Evolutionary conservation across 2,888 invertebrate genomes (phyloP).

Genomic region (Hirtodrosophila confusa): DNA sequence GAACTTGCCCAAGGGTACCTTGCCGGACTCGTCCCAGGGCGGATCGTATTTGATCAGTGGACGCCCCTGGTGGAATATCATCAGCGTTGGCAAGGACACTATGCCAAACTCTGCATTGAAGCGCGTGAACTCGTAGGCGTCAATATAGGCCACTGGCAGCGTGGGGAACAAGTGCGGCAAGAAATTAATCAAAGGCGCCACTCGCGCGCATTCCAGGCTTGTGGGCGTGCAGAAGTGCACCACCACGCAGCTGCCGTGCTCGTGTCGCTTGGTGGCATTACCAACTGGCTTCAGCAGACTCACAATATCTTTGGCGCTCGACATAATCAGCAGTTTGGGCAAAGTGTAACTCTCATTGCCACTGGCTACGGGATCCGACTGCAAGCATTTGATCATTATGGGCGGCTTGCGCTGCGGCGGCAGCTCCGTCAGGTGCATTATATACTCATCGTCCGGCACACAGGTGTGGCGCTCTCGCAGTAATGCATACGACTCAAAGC

Average conservation of each 20-base stretch:
- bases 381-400: constrained; percentile 81
- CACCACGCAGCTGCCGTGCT: constrained; percentile 89
- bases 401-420: constrained; percentile 69
- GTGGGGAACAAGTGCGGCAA: constrained; percentile 94
- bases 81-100: constrained; percentile 94
- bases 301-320: constrained; percentile 81
- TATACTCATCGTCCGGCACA: constrained; percentile 73
- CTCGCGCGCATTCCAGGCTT: constrained; percentile 95
- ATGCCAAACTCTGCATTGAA: constrained; percentile 96
- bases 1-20: constrained; percentile 92
- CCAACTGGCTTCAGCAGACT: constrained; percentile 81
- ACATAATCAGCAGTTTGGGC: constrained; percentile 74
- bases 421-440: constrained; percentile 64
- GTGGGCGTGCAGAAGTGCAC: constrained; percentile 95
- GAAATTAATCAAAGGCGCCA: constrained; percentile 96
- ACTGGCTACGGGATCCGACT: constrained; percentile 47
- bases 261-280: constrained; percentile 86
- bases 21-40: constrained; percentile 89
- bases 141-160: constrained; percentile 94
- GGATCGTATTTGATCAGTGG: constrained; percentile 83
- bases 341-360: background rate
- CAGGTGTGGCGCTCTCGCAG: constrained; percentile 71
- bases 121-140: constrained; percentile 92
- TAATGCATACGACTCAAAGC: constrained; percentile 76
- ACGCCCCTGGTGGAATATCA: constrained; percentile 95